Percentiles rank a stretch among this genome's conserved stretches.
Conservation (phyloP, 2,113 vertebrate genomes). For the Toxostoma redivivum region DNA sequence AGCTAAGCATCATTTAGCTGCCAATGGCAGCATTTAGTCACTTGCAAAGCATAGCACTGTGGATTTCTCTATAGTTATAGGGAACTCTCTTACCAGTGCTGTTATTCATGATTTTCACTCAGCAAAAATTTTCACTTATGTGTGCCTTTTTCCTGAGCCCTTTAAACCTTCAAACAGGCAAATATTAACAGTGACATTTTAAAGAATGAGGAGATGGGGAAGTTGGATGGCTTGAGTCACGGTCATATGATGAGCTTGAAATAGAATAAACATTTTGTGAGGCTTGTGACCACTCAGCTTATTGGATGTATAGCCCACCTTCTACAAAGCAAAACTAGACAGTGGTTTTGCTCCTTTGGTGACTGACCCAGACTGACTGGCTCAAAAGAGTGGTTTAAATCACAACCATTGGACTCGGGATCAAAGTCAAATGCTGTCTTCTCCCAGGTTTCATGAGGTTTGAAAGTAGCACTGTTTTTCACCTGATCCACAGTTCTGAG, state of each 20-base stretch:
- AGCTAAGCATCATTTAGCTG: background rate
- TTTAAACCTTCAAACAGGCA: background rate
- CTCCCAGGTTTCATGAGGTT: background rate
- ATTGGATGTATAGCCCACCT: background rate
- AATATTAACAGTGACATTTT: background rate
- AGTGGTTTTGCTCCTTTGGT: background rate
- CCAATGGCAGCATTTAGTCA: background rate
- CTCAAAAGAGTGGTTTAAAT: background rate
- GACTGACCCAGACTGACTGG: background rate
- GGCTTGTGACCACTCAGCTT: background rate
- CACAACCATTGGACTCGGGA: background rate
- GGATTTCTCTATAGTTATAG: background rate
- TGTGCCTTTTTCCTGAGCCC: background rate
- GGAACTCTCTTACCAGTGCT: background rate
- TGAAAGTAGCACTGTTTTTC: background rate
- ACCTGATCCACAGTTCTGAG: background rate
- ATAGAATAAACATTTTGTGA: background rate
- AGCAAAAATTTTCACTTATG: background rate
- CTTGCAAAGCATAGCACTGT: background rate
- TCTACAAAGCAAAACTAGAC: background rate
- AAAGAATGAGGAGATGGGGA: background rate
- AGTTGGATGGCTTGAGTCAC: background rate
- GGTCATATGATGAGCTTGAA: constrained; percentile 26
- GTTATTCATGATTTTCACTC: background rate
- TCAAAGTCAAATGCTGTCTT: background rate